Percentiles rank a stretch among this genome's conserved stretches.
These are phyloP conservation scores for Drosophila ficusphila DNA, from an alignment of 1,140 invertebrate genomes.

Conservation along the genomic window DNA sequence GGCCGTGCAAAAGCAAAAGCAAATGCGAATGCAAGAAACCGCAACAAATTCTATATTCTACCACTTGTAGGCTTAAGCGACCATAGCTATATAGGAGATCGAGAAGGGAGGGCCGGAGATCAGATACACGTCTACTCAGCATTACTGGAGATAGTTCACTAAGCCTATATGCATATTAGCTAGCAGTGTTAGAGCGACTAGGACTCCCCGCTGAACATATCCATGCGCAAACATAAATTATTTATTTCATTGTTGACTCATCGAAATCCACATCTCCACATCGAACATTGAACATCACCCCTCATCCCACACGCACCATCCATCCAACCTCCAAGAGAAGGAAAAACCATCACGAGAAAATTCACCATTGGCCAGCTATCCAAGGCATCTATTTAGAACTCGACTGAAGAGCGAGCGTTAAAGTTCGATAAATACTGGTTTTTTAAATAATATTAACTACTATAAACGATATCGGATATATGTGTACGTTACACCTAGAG, in stretches of 20 bases:
- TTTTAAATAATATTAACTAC: conserved; percentile 59
- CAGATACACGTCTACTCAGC: conserved; percentile 61
- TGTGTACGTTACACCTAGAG: conserved; percentile 64
- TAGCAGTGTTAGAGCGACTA: conserved; percentile 55
- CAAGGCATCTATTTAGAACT: conserved; percentile 64
- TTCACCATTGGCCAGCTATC: conserved; percentile 47
- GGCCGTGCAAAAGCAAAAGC: conserved; percentile 54
- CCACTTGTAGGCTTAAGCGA: conserved; percentile 59
- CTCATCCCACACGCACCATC: neutral
- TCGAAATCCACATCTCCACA: conserved; percentile 27
- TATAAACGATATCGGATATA: conserved; percentile 64
- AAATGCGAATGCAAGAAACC: too few species aligned
- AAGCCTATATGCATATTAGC: conserved; percentile 47
- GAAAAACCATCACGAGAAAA: neutral
- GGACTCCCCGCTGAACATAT: conserved; percentile 69
- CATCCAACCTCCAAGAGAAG: too few species aligned
- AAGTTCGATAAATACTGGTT: conserved; percentile 81
- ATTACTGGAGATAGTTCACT: conserved; percentile 64
- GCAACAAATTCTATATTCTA: conserved; percentile 55
- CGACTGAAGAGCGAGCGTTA: conserved; percentile 79
- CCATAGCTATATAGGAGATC: conserved; percentile 42
- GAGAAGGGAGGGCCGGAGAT: conserved; percentile 39
- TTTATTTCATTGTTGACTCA: conserved; percentile 80
- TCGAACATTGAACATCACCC: conserved; percentile 13
- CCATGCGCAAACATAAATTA: conserved; percentile 77